These are phyloP conservation scores for Metridium senile DNA, from an alignment of 92 coral and sea anemone genomes.

Conservation along the genomic window DNA sequence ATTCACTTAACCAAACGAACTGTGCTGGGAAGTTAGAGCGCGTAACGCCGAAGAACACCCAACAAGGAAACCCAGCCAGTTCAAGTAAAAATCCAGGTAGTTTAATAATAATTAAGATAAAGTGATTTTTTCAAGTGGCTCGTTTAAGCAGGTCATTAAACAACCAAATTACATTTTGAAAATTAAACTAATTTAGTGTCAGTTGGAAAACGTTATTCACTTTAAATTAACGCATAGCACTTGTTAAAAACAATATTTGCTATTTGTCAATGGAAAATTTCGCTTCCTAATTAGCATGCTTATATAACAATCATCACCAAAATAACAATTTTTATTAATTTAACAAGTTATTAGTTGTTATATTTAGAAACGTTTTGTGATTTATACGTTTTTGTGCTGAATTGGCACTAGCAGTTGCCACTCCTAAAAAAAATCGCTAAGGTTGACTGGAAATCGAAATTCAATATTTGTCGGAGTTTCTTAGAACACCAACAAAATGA, in stretches of 20 bases:
- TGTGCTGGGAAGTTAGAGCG: too few species aligned
- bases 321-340: background rate
- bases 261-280: background rate
- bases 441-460: background rate
- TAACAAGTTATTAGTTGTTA: background rate
- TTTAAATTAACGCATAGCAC: background rate
- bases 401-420: background rate
- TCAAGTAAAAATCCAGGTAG: conserved; percentile 10
- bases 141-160: conserved; percentile 18
- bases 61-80: conserved; percentile 2
- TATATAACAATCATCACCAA: too few species aligned
- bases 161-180: background rate
- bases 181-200: background rate
- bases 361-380: background rate
- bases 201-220: background rate
- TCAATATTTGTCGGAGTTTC: conserved; percentile 9
- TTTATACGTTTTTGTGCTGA: background rate
- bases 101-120: conserved; percentile 17
- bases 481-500: background rate
- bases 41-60: background rate
- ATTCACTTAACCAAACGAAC: background rate
- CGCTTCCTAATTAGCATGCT: background rate
- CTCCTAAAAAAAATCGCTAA: background rate
- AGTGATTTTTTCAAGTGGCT: conserved; percentile 18
- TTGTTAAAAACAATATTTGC: background rate